Conservation (phyloP, 2,113 vertebrate genomes). For the Phrynosoma platyrhinos region DNA sequence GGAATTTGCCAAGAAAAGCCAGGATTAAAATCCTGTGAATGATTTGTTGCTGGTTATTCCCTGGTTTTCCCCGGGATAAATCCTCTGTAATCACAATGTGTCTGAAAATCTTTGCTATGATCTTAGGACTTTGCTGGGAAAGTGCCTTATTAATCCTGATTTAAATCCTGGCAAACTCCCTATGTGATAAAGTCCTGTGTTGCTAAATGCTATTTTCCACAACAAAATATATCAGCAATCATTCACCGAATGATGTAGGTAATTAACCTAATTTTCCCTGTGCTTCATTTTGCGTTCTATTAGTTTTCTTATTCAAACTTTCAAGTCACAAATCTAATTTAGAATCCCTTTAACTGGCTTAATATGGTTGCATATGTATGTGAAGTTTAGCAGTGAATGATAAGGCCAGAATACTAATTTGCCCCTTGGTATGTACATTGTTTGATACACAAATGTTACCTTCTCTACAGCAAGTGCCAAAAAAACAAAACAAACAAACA, state of each 20-base stretch:
- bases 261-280: slow-evolving; percentile 81
- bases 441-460: slow-evolving; percentile 78
- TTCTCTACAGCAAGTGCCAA: slow-evolving; percentile 71
- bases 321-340: slow-evolving; percentile 86
- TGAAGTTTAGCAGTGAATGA: slow-evolving; percentile 68
- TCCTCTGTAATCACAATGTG: too few relatives aligned
- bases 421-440: slow-evolving; percentile 55
- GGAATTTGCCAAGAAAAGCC: too few relatives aligned
- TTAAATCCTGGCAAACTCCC: too few relatives aligned
- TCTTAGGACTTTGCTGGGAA: too few relatives aligned
- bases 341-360: slow-evolving; percentile 80
- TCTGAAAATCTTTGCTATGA: too few relatives aligned
- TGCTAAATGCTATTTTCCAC: slow-evolving; percentile 62
- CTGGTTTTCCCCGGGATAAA: too few relatives aligned
- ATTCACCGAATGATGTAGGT: slow-evolving; percentile 74
- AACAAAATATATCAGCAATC: slow-evolving; percentile 63
- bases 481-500: slow-evolving; percentile 11
- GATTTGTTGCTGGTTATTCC: too few relatives aligned
- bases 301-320: slow-evolving; percentile 86
- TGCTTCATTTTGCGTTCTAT: slow-evolving; percentile 82
- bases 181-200: slow-evolving; percentile 12
- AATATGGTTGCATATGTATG: slow-evolving; percentile 75
- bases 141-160: too few relatives aligned
- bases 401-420: slow-evolving; percentile 77
- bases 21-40: too few relatives aligned